These are phyloP conservation scores for Papilio elwesi DNA, from an alignment of 2,888 invertebrate species.

Conservation along the genomic window DNA sequence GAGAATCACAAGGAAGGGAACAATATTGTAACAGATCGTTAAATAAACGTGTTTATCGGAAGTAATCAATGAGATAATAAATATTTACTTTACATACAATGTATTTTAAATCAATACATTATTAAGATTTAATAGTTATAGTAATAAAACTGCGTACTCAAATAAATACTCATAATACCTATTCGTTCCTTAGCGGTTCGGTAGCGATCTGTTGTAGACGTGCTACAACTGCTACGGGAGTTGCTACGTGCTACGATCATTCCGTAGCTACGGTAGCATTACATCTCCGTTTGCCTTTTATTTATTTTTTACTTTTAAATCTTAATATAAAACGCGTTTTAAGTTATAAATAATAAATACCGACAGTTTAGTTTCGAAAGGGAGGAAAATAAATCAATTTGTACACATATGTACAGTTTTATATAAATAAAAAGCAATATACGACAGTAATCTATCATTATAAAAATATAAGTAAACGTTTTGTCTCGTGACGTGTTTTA, in stretches of 20 bases:
- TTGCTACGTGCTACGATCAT: conserved; percentile 47
- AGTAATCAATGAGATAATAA: too few relatives aligned
- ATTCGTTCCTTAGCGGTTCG: conserved; percentile 50
- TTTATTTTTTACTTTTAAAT: conserved; percentile 25
- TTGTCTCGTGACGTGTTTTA: not conserved
- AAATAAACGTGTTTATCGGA: too few relatives aligned
- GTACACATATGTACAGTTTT: too few relatives aligned
- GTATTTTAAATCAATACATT: not conserved
- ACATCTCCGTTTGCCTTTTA: conserved; percentile 24
- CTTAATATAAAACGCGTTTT: conserved; percentile 23
- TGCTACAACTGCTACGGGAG: conserved; percentile 70
- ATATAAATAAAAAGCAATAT: too few relatives aligned
- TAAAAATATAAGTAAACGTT: not conserved
- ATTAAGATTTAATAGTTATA: conserved; percentile 22
- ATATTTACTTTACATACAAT: too few relatives aligned
- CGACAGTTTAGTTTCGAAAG: not conserved
- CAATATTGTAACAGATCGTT: too few relatives aligned
- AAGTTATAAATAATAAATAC: conserved; percentile 3
- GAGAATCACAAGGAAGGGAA: too few relatives aligned
- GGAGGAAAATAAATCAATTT: not conserved
- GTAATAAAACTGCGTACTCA: conserved; percentile 43
- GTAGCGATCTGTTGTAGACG: conserved; percentile 62
- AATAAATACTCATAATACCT: conserved; percentile 58
- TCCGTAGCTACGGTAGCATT: conserved; percentile 31
- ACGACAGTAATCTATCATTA: not conserved